phyloP scores from a whole-genome alignment of 2,888 invertebrate species.

The Diplolepis rosae region DNA sequence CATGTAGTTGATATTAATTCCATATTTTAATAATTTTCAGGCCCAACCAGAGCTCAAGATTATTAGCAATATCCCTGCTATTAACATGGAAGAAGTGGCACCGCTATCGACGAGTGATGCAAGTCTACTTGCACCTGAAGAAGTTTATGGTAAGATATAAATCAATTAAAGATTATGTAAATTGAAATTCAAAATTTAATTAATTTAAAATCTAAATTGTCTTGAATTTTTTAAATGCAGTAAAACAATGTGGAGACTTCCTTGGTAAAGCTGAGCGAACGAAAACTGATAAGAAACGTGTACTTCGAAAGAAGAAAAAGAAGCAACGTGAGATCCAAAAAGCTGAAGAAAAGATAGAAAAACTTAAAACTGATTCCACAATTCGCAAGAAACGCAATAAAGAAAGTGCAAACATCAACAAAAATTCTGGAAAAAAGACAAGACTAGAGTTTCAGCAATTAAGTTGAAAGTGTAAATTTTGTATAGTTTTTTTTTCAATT shows the following conservation, averaged over 20 bases:
- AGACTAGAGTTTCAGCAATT: slow-evolving; percentile 75
- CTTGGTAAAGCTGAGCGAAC: slow-evolving; percentile 87
- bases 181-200: too few species aligned
- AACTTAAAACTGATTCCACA: slow-evolving; percentile 38
- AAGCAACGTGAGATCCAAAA: slow-evolving; percentile 78
- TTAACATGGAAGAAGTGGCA: slow-evolving; percentile 96
- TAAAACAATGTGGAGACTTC: slow-evolving; percentile 74
- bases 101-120: slow-evolving; percentile 92
- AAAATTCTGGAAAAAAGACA: slow-evolving; percentile 63
- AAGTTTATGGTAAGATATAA: slow-evolving; percentile 80
- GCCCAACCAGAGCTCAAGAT: slow-evolving; percentile 91
- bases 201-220: slow-evolving; percentile 72
- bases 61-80: slow-evolving; percentile 91
- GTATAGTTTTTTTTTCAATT: slow-evolving; percentile 31
- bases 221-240: slow-evolving; percentile 59
- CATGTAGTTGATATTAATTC: too few species aligned
- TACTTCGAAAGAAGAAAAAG: slow-evolving; percentile 89
- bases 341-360: slow-evolving; percentile 73
- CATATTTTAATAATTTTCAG: slow-evolving; percentile 67
- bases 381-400: slow-evolving; percentile 53
- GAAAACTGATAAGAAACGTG: slow-evolving; percentile 90
- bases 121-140: slow-evolving; percentile 92
- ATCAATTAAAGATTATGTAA: too few species aligned
- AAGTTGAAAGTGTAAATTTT: slow-evolving; percentile 75
- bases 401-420: slow-evolving; percentile 74